Conservation (phyloP, 2,888 invertebrate species). For the Odontocolon sp. region DNA sequence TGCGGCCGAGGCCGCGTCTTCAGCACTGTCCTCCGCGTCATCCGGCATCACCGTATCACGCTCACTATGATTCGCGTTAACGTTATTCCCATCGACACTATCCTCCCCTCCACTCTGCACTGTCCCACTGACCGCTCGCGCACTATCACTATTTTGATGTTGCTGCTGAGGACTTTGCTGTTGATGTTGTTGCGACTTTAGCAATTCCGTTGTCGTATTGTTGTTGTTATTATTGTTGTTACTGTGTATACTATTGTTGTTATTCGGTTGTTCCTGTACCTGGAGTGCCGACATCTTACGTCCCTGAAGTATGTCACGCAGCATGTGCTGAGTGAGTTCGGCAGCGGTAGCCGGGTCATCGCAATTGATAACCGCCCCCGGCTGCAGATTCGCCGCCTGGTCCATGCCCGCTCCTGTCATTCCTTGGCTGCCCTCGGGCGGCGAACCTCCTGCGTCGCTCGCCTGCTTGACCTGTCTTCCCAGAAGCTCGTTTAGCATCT, state of each 20-base stretch:
- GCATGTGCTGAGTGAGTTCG: conserved; percentile 90
- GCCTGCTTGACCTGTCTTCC: conserved; percentile 90
- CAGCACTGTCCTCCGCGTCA: conserved; percentile 79
- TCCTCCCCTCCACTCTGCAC: conserved; percentile 80
- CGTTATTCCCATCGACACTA: conserved; percentile 77
- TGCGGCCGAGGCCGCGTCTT: conserved; percentile 80
- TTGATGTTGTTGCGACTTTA: conserved; percentile 82
- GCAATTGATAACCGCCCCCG: conserved; percentile 83
- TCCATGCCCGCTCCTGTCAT: conserved; percentile 81
- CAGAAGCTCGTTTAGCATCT: conserved; percentile 95
- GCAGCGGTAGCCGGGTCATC: conserved; percentile 82
- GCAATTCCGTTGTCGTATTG: conserved; percentile 81
- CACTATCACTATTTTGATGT: conserved; percentile 78
- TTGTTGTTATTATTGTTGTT: conserved; percentile 83
- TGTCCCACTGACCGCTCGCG: conserved; percentile 76
- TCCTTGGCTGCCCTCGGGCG: conserved; percentile 81
- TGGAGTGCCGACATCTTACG: conserved; percentile 91
- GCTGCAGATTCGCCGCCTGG: conserved; percentile 77
- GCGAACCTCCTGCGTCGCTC: conserved; percentile 84
- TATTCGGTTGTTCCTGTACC: conserved; percentile 86
- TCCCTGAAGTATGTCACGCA: conserved; percentile 94
- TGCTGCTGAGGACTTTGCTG: conserved; percentile 79
- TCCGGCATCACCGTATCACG: conserved; percentile 79
- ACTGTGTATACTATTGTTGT: conserved; percentile 80
- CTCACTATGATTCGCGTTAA: conserved; percentile 75